A percentile compares a stretch with the other conserved stretches of the same genome.
These are phyloP conservation scores for Gymnarchus niloticus DNA, from an alignment of 2,113 vertebrate genomes.

Conservation along the genomic window DNA sequence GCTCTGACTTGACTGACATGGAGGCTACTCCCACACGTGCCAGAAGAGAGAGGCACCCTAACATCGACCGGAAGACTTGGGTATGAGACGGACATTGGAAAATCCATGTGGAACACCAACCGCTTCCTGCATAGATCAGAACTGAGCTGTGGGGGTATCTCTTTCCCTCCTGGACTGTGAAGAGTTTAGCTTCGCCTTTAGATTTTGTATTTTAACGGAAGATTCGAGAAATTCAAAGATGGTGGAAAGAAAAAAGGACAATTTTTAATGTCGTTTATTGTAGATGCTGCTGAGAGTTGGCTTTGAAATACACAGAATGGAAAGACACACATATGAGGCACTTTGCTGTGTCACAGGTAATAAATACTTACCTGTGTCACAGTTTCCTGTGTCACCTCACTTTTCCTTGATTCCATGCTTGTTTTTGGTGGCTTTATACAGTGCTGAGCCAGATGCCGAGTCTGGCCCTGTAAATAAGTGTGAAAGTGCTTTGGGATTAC, in stretches of 20 bases:
- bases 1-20: neutral
- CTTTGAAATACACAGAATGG: slow-evolving; percentile 3
- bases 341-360: neutral
- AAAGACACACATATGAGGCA: neutral
- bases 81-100: no score
- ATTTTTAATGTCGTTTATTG: slow-evolving; percentile 4
- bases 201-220: neutral
- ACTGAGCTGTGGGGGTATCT: neutral
- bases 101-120: neutral
- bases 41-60: neutral
- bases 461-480: slow-evolving; percentile 27
- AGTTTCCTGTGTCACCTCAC: neutral
- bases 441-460: neutral
- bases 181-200: neutral
- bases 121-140: neutral
- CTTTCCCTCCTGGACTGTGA: neutral
- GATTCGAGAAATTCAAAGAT: neutral
- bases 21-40: neutral
- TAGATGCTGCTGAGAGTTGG: neutral
- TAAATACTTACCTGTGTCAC: neutral
- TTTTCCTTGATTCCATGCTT: neutral
- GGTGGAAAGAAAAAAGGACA: neutral
- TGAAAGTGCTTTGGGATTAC: slow-evolving; percentile 36
- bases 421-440: neutral
- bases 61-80: neutral